Base-by-base conservation (phyloP, 2,888 invertebrate genomes). In the Melanostoma mellinum region DNA sequence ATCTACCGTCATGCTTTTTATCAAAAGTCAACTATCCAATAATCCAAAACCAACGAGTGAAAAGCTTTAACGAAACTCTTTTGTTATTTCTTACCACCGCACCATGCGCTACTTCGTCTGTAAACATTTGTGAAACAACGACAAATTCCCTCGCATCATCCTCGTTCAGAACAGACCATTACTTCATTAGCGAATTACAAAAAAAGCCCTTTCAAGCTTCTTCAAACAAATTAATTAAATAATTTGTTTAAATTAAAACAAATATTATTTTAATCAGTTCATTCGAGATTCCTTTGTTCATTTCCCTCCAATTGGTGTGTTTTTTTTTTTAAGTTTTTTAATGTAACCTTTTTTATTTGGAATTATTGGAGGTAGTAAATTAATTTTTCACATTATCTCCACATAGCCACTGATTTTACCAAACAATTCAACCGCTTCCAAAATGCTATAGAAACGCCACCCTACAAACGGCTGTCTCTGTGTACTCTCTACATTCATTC, bases 191-290 rank as follows among this genome's bases (percentile, higher is more conserved):
- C 20, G 1, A 20, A 20, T 20, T 20, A 20, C 20, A 40, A 30
- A 2, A 42, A 58, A 32, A 40, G 9, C 1, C n/a, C 1, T 42
- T n/a, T 3, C 40, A 36, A 10, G 20, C 35, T 20, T 4, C 33
- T 32, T 42, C 60, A 61, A 60, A 44, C 42, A 65, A 79, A 79
- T 63, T 56, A 74, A 75, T 80, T 75, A 71, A 81, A 67, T 75
- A 55, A 71, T 65, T 76, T 61, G 10, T 61, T 40, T 60, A 67
- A 71, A 63, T 50, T 46, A 77, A 63, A 73, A 65, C 20, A 77
- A 82, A 82, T 77, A 82, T 82, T 74, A 69, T 69, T 74, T 73
- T 63, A 78, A 77, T 77, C 53, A 61, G 56, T 60, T 58, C 44
- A 61, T 56, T 53, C 3, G 3, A 32, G 20, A 30, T 3, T 4